phyloP scores from a whole-genome alignment of 2,797 vertebrate genomes.

The Hydrolagus colliei region DNA sequence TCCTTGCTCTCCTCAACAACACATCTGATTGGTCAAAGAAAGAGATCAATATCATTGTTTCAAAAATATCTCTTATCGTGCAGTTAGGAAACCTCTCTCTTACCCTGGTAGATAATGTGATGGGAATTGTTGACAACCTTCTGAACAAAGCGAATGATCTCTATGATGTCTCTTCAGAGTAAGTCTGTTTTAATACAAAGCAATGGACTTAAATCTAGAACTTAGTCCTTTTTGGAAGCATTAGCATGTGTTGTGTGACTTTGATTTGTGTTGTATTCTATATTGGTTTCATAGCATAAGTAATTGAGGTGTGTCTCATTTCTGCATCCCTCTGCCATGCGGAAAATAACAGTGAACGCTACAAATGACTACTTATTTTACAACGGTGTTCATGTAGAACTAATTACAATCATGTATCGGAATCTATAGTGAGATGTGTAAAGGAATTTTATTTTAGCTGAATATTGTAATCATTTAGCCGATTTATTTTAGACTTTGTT shows the following conservation, averaged over 20 bases:
- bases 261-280: no score
- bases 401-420: no score
- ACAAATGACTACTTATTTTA: no score
- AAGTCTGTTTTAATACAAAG: background rate
- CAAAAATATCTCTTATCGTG: slow-evolving; percentile 62
- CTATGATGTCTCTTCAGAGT: background rate
- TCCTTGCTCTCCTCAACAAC: slow-evolving; percentile 60
- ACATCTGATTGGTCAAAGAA: slow-evolving; percentile 44
- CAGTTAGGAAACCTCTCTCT: slow-evolving; percentile 46
- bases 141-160: slow-evolving; percentile 56
- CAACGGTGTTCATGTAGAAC: no score
- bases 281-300: no score
- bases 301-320: no score
- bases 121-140: slow-evolving; percentile 59
- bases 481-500: background rate
- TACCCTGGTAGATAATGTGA: slow-evolving; percentile 46
- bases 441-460: background rate
- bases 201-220: no score
- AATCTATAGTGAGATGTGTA: no score
- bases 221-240: background rate
- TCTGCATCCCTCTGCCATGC: no score
- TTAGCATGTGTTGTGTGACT: background rate
- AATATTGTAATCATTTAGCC: background rate
- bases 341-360: no score
- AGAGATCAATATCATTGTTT: slow-evolving; percentile 61